Evolutionary conservation across 2,113 vertebrate species (phyloP), one percentile per base, ranked within the genome.

Genomic region (Siphamia tubifer): DNA sequence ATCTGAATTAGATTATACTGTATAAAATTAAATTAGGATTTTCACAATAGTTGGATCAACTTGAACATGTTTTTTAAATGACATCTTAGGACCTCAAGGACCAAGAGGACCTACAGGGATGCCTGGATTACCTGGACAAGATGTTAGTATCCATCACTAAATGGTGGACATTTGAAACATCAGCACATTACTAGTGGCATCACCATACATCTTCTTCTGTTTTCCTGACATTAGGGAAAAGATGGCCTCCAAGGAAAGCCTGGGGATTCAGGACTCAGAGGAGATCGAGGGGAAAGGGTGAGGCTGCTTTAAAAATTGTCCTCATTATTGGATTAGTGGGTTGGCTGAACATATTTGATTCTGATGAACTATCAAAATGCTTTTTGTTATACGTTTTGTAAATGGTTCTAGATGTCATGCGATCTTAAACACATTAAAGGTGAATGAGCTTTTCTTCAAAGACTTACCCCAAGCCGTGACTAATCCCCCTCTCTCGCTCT

Each of bases 101-200:
- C 91, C 87, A 25, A 92, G 87, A 19, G 96, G 96, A 34, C 92
- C 82, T 12, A 82, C 92, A 31, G 96, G 95, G 43, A 87, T 90
- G 5, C 75, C 89, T 2, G 97, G 95, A 68, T 77, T 74, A 36
- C 92, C 94, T 2, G 96, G 95, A 81, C 84, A 69, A 74, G 94
- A 96, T 73, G 96, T 98, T 88, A 89, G 94, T 62, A 9, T 42
- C 21, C 28, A 3, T 43, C 11, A 15, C 32, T 32, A n/a, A 67
- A 53, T 16, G 53, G 34, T 43, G 3, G 24, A 1, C 35, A 20
- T 9, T 24, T 66, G 7, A 11, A 34, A 2, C 16, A 34, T 24
- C 10, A 24, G 15, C 28, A 7, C 6, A 10, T 11, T 21, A 16
- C 30, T 20, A 60, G 10, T 12, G 3, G 1, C 1, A 9, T 78